phyloP scores from a whole-genome alignment of 2,888 invertebrate genomes.

The Platycheirus rosarum region DNA sequence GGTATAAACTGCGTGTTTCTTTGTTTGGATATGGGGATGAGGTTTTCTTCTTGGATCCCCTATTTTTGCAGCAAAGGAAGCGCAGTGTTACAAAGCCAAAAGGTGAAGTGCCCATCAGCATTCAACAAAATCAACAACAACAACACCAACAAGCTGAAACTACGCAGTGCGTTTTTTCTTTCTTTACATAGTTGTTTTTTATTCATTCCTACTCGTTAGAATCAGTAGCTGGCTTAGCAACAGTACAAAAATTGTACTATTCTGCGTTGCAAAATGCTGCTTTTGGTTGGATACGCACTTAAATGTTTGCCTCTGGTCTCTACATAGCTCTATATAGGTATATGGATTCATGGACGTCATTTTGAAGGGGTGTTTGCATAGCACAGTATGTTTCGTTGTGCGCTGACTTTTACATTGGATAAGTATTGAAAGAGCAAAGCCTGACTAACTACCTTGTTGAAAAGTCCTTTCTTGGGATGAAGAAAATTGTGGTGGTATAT shows the following conservation, averaged over 20 bases:
- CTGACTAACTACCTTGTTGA: neutral
- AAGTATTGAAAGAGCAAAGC: constrained; percentile 28
- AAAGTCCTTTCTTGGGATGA: neutral
- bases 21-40: constrained; percentile 45
- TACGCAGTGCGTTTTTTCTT: constrained; percentile 63
- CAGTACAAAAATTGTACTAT: constrained; percentile 52
- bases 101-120: constrained; percentile 66
- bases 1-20: constrained; percentile 17
- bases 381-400: constrained; percentile 22
- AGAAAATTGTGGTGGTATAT: neutral
- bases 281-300: constrained; percentile 62
- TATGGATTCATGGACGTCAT: constrained; percentile 22
- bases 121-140: constrained; percentile 29
- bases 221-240: constrained; percentile 48
- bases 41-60: constrained; percentile 27
- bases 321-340: neutral
- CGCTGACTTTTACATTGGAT: constrained; percentile 28
- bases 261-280: constrained; percentile 58
- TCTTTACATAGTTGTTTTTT: constrained; percentile 1
- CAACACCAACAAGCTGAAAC: constrained; percentile 44
- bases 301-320: constrained; percentile 44
- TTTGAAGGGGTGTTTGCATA: constrained; percentile 43
- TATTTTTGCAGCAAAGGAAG: constrained; percentile 25
- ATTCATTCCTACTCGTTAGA: constrained; percentile 29
- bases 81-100: constrained; percentile 60